These are phyloP conservation scores for Pentalonia nigronervosa DNA, from an alignment of 1,140 invertebrate species.

Conservation along the genomic window DNA sequence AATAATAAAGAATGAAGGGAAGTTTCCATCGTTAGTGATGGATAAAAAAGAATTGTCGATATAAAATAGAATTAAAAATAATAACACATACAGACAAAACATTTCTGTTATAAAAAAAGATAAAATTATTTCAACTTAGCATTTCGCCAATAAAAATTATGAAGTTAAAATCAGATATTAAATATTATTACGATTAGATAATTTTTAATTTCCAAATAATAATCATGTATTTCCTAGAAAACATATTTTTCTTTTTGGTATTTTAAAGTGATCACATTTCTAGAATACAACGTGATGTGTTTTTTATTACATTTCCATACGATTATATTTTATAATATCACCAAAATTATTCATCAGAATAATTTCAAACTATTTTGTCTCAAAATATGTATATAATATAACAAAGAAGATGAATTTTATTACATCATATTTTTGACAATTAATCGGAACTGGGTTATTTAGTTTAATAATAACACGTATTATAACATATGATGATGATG, in stretches of 20 bases:
- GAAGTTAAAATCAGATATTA: background rate
- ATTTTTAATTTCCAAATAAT: background rate
- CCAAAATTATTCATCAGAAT: background rate
- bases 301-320: background rate
- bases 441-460: background rate
- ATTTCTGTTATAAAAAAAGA: background rate
- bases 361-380: background rate
- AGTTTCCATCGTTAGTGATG: background rate
- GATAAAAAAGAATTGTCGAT: background rate
- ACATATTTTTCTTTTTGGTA: background rate
- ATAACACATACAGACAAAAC: background rate
- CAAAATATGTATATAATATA: background rate
- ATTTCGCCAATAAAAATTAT: background rate
- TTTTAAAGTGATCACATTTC: background rate
- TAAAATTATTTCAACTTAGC: background rate
- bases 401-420: background rate
- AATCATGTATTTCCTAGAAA: background rate
- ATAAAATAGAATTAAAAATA: slow-evolving; percentile 19
- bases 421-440: background rate
- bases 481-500: too few species aligned
- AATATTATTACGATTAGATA: background rate
- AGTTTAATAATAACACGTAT: background rate
- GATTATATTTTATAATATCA: background rate
- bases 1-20: background rate
- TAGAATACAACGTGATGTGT: background rate